Percentiles rank a stretch among this genome's conserved stretches.
Evolutionary conservation across 2,888 invertebrate genomes (phyloP).

Genomic region (Eristalis pertinax): DNA sequence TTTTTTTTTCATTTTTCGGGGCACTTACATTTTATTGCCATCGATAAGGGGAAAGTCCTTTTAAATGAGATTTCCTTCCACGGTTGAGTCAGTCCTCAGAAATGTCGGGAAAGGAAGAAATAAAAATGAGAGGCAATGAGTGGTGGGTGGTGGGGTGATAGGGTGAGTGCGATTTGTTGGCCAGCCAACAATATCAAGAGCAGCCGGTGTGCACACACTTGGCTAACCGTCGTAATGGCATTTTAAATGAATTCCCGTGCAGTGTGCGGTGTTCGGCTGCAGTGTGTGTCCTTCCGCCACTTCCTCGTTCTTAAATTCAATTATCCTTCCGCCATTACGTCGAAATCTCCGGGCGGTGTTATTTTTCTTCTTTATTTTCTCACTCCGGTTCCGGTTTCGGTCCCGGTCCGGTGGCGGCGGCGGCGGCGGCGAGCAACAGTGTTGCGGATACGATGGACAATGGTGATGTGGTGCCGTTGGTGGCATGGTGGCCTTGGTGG

Average conservation of each 20-base stretch:
- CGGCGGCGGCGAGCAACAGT: neutral
- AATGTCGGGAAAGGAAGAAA: neutral
- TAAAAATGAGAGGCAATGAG: neutral
- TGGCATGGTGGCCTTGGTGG: neutral
- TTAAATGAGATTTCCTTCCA: constrained; percentile 23
- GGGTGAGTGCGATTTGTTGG: neutral
- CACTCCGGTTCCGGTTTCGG: too few relatives aligned
- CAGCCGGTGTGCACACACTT: constrained; percentile 7
- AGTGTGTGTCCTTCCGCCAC: neutral
- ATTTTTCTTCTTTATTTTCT: constrained; percentile 27
- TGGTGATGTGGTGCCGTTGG: neutral
- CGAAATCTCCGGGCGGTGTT: neutral
- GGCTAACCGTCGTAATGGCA: constrained; percentile 37
- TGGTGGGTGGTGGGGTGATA: too few relatives aligned
- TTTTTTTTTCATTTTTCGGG: too few relatives aligned
- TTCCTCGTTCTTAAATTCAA: constrained; percentile 41
- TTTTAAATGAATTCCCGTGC: constrained; percentile 56
- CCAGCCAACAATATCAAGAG: constrained; percentile 17
- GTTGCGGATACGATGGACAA: constrained; percentile 7
- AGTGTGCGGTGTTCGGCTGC: neutral
- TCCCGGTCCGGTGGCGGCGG: too few relatives aligned
- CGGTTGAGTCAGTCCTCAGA: too few relatives aligned
- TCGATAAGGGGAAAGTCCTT: constrained; percentile 38
- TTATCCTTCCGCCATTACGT: constrained; percentile 63
- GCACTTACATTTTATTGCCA: constrained; percentile 48